These are phyloP conservation scores for Ochropleura leucogaster DNA, from an alignment of 2,888 invertebrate species.

Conservation along the genomic window DNA sequence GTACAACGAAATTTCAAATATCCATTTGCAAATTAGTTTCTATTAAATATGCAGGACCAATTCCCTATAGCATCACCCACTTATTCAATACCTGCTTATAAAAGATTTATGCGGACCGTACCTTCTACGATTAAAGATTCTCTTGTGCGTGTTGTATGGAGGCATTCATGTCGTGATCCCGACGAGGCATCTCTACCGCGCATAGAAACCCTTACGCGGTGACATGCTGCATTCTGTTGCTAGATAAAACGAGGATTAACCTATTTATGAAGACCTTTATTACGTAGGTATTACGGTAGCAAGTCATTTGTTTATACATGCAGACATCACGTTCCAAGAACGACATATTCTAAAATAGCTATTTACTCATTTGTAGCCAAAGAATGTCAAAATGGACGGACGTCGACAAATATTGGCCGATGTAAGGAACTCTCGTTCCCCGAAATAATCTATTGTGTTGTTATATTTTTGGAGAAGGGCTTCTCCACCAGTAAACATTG, in stretches of 20 bases:
- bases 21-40: constrained; percentile 15
- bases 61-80: not conserved
- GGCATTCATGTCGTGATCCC: constrained; percentile 49
- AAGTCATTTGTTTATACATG: not conserved
- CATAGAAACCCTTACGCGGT: constrained; percentile 28
- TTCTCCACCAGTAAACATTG: constrained; percentile 24
- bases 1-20: not conserved
- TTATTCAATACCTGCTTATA: constrained; percentile 23
- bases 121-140: constrained; percentile 46
- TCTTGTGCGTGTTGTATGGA: constrained; percentile 40
- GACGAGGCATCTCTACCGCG: constrained; percentile 1
- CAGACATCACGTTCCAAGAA: not conserved
- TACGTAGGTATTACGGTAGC: not conserved
- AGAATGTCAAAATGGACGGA: not conserved
- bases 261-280: constrained; percentile 1
- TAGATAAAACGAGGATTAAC: constrained; percentile 19
- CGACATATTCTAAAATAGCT: not conserved
- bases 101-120: constrained; percentile 47
- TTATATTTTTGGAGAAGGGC: constrained; percentile 31
- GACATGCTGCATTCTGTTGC: constrained; percentile 8
- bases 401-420: constrained; percentile 3
- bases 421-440: constrained; percentile 5
- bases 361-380: not conserved
- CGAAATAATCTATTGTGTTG: constrained; percentile 42
- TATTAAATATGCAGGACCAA: not conserved